phyloP scores from a whole-genome alignment of 2,797 vertebrate species.

The Poeciliopsis paucimaculata region DNA sequence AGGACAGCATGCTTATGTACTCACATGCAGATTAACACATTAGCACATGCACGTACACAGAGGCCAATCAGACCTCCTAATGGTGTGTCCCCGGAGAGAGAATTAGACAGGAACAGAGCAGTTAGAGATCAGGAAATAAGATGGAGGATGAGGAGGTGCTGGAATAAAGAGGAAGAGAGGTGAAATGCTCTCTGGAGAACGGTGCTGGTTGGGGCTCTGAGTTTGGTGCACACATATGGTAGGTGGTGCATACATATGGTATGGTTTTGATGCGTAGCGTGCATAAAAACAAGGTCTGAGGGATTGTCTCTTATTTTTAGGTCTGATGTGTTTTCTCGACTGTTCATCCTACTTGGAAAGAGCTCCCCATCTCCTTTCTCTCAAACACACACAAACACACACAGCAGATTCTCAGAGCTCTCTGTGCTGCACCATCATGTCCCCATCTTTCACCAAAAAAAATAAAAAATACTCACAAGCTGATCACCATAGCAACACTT shows the following conservation, averaged over 20 bases:
- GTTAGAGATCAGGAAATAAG: conserved; percentile 57
- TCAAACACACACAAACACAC: conserved; percentile 34
- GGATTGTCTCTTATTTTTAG: conserved; percentile 65
- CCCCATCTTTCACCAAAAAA: conserved; percentile 68
- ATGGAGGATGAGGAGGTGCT: conserved; percentile 58
- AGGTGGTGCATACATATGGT: too few relatives aligned
- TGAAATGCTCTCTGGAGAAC: conserved; percentile 67
- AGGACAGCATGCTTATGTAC: conserved; percentile 59
- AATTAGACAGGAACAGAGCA: conserved; percentile 54
- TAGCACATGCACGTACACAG: conserved; percentile 66
- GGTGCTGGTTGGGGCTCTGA: conserved; percentile 48
- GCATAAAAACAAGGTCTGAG: conserved; percentile 61
- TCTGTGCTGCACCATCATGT: conserved; percentile 47
- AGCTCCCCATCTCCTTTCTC: conserved; percentile 7
- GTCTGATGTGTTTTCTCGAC: conserved; percentile 50
- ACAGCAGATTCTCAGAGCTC: conserved; percentile 59
- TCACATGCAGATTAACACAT: conserved; percentile 53
- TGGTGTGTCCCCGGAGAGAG: conserved; percentile 65
- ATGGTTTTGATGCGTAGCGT: too few relatives aligned
- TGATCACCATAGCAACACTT: conserved; percentile 86
- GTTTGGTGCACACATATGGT: conserved; percentile 50
- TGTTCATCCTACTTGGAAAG: conserved; percentile 53
- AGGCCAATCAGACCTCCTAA: conserved; percentile 71
- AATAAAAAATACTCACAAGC: conserved; percentile 43
- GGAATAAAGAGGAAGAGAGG: conserved; percentile 59